Evolutionary conservation across 1,140 invertebrate genomes (phyloP).

Genomic region (Drosophila ercepeae): DNA sequence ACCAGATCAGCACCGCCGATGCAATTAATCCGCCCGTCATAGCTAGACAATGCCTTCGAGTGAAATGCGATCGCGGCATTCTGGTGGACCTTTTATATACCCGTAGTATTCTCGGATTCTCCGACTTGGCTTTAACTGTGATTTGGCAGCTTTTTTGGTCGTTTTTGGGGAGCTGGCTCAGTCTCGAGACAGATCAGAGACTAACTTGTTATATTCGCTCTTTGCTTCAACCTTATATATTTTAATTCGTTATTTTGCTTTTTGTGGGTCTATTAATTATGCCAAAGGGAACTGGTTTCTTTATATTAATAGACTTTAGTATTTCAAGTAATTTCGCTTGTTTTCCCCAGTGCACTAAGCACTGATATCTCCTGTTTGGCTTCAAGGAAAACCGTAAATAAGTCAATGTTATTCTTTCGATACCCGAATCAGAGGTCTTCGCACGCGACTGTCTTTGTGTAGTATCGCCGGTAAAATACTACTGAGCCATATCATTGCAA

Average conservation of each 20-base stretch:
- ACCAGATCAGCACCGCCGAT: slow-evolving; percentile 68
- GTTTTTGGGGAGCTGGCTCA: slow-evolving; percentile 6
- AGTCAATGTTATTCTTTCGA: slow-evolving; percentile 16
- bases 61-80: slow-evolving; percentile 81
- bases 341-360: slow-evolving; percentile 16
- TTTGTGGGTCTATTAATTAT: slow-evolving; percentile 48
- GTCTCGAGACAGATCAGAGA: slow-evolving; percentile 36
- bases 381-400: slow-evolving; percentile 1
- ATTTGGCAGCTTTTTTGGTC: slow-evolving; percentile 17
- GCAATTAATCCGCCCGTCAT: slow-evolving; percentile 77
- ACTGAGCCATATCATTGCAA: slow-evolving; percentile 22
- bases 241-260: slow-evolving; percentile 1
- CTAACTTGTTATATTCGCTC: slow-evolving; percentile 33
- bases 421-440: not conserved
- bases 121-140: slow-evolving; percentile 1
- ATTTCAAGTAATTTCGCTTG: not conserved
- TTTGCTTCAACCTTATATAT: slow-evolving; percentile 20
- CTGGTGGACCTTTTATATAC: slow-evolving; percentile 65
- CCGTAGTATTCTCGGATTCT: slow-evolving; percentile 40
- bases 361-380: slow-evolving; percentile 17
- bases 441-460: slow-evolving; percentile 26
- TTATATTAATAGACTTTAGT: not conserved
- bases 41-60: slow-evolving; percentile 73
- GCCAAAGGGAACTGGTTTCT: slow-evolving; percentile 25
- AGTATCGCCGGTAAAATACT: slow-evolving; percentile 28